Percentiles rank a stretch among this genome's conserved stretches.
Evolutionary conservation across 1,140 invertebrate genomes (phyloP).

Genomic region (Catajapyx aquilonaris): DNA sequence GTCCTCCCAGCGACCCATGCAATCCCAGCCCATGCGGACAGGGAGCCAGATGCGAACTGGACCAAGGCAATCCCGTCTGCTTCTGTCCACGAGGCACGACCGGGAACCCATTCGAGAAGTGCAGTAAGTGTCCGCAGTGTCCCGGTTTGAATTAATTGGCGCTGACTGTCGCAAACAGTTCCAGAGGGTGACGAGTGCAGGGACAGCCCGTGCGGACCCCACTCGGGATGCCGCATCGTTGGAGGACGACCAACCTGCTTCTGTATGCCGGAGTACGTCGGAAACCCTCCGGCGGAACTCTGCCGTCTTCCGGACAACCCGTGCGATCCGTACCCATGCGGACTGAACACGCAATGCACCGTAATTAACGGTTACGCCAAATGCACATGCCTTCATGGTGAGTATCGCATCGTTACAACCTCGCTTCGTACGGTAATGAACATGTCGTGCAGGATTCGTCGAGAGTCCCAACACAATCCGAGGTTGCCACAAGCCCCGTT

Average conservation of each 20-base stretch:
- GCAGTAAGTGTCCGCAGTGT: no score
- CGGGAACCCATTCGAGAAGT: conserved; percentile 76
- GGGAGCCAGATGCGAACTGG: conserved; percentile 61
- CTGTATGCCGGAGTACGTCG: conserved; percentile 71
- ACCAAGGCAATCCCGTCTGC: conserved; percentile 68
- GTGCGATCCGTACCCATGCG: conserved; percentile 66
- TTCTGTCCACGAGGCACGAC: conserved; percentile 72
- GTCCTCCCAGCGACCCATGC: conserved; percentile 39
- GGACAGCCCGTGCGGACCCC: conserved; percentile 62
- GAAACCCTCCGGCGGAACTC: conserved; percentile 45
- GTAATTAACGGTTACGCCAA: conserved; percentile 63
- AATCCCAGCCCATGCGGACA: conserved; percentile 63
- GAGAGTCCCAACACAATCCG: conserved; percentile 71
- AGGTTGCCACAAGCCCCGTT: conserved; percentile 50
- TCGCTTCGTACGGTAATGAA: no score
- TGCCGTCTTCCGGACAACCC: conserved; percentile 47
- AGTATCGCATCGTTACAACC: no score
- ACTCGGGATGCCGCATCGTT: conserved; percentile 53
- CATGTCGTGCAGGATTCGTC: conserved; percentile 56
- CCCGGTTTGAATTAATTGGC: no score
- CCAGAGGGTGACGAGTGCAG: conserved; percentile 65
- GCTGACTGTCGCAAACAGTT: no score
- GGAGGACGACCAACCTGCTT: conserved; percentile 51
- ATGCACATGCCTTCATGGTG: conserved; percentile 52
- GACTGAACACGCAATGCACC: conserved; percentile 66